Percentiles rank a stretch among this genome's conserved stretches.
phyloP scores from a whole-genome alignment of 2,113 vertebrate species.

The Phocoena sinus region DNA sequence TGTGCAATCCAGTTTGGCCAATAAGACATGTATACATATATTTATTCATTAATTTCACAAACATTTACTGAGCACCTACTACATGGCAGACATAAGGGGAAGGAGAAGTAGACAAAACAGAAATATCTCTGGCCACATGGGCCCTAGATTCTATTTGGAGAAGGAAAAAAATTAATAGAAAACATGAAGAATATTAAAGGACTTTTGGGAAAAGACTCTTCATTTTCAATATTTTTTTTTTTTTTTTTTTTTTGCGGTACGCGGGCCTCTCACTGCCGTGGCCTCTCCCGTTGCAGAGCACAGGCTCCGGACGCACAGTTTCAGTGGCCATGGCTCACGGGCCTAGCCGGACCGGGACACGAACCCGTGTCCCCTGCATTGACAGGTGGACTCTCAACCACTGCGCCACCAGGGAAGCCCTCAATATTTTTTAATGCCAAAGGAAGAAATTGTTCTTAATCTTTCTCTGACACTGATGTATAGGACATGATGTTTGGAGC shows the following conservation, averaged over 20 bases:
- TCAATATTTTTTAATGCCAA: constrained; percentile 6
- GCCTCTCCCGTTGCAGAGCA: too few relatives aligned
- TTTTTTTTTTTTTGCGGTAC: constrained; percentile 14
- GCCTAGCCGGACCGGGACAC: too few relatives aligned
- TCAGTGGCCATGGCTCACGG: too few relatives aligned
- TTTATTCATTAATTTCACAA: not conserved
- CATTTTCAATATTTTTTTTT: constrained; percentile 11
- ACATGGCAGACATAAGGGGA: not conserved
- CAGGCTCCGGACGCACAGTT: too few relatives aligned
- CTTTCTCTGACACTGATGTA: not conserved
- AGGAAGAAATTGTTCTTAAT: not conserved
- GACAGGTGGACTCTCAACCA: too few relatives aligned
- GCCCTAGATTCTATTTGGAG: not conserved
- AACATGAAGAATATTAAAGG: not conserved
- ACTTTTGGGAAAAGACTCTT: not conserved
- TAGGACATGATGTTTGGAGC: not conserved
- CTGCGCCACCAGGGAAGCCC: too few relatives aligned
- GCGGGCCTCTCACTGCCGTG: too few relatives aligned
- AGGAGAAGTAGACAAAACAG: not conserved
- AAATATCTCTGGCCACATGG: not conserved
- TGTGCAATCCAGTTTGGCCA: not conserved
- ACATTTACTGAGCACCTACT: not conserved
- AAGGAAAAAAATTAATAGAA: not conserved
- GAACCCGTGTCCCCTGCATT: too few relatives aligned
- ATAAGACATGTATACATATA: not conserved